Percentiles rank a stretch among this genome's conserved stretches.
Evolutionary conservation across 2,797 vertebrate species (phyloP).

Genomic region (Dromococcyx pavoninus): DNA sequence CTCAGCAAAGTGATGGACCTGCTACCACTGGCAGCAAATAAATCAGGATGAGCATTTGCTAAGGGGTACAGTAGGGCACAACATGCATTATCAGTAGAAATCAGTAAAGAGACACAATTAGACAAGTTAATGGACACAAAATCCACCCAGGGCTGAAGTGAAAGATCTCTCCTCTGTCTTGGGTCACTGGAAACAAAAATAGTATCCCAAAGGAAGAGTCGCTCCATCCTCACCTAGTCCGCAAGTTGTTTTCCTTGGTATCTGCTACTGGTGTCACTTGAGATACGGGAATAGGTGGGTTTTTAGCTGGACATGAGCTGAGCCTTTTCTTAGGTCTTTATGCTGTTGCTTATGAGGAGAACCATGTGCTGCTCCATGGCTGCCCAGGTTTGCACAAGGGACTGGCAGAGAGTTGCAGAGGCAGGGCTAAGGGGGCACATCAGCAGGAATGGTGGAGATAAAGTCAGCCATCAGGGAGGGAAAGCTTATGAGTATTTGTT

Average conservation of each 20-base stretch:
- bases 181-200: background rate
- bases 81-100: background rate
- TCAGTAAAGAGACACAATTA: background rate
- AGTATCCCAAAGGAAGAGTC: background rate
- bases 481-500: background rate
- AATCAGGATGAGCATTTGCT: background rate
- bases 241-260: background rate
- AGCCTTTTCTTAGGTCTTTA: background rate
- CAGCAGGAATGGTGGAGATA: background rate
- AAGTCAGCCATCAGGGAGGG: background rate
- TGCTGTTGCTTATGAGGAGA: no score
- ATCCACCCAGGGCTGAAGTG: background rate
- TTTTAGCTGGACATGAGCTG: background rate
- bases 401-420: background rate
- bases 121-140: background rate
- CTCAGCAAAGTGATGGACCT: background rate
- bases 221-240: background rate
- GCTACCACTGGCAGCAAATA: background rate
- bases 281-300: background rate
- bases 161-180: background rate
- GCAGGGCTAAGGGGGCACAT: background rate
- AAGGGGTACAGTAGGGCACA: background rate
- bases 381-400: background rate
- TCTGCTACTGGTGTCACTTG: background rate
- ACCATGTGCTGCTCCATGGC: rapidly evolving